Conservation (phyloP, 2,888 invertebrate genomes). For the Ypsolopha sequella region DNA sequence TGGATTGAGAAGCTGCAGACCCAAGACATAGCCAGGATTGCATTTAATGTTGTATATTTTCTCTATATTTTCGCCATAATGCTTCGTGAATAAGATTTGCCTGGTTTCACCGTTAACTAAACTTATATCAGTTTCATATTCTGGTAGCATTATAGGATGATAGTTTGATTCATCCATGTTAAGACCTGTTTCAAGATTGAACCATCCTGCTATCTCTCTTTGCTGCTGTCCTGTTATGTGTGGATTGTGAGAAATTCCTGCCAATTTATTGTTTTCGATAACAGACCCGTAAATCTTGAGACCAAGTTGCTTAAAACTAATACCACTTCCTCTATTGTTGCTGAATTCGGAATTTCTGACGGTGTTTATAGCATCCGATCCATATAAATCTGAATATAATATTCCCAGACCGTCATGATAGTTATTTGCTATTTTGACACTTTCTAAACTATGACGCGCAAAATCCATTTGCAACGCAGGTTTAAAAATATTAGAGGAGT, state of each 20-base stretch:
- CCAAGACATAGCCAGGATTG: slow-evolving; percentile 87
- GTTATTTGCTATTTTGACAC: slow-evolving; percentile 85
- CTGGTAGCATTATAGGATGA: slow-evolving; percentile 80
- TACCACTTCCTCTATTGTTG: slow-evolving; percentile 88
- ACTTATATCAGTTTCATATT: slow-evolving; percentile 71
- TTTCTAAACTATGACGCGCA: slow-evolving; percentile 85
- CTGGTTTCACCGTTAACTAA: slow-evolving; percentile 82
- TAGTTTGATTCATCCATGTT: slow-evolving; percentile 78
- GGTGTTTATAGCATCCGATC: slow-evolving; percentile 83
- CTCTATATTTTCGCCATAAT: slow-evolving; percentile 66
- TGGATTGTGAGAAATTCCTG: slow-evolving; percentile 95
- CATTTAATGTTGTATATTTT: slow-evolving; percentile 76
- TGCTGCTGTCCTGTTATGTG: slow-evolving; percentile 86
- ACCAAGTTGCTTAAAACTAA: slow-evolving; percentile 91
- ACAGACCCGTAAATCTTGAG: slow-evolving; percentile 81
- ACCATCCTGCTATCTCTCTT: slow-evolving; percentile 94
- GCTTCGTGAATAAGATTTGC: slow-evolving; percentile 81
- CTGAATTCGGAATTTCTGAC: slow-evolving; percentile 88
- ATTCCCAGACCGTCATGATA: slow-evolving; percentile 94
- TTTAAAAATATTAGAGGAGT: slow-evolving; percentile 87
- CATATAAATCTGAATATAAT: slow-evolving; percentile 93
- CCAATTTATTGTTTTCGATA: slow-evolving; percentile 85
- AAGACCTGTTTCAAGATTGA: slow-evolving; percentile 77
- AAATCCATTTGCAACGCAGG: slow-evolving; percentile 92
- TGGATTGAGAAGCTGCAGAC: slow-evolving; percentile 91